Percentiles rank a stretch among this genome's conserved stretches.
Evolutionary conservation across 64 coral and sea anemone genomes (phyloP).

Genomic region (Dendronephthya gigantea): DNA sequence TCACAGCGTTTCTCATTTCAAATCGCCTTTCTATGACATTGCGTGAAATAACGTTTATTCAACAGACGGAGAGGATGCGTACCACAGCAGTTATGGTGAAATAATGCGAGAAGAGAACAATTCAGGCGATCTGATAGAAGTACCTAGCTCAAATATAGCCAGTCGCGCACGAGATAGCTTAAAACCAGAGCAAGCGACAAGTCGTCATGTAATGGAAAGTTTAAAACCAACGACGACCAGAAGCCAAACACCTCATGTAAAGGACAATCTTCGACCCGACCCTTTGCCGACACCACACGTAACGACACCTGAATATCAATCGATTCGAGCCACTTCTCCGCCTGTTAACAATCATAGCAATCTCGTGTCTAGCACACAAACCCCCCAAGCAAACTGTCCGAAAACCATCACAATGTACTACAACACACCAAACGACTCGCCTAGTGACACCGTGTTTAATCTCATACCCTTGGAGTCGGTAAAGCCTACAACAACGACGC

Average conservation of each 20-base stretch:
- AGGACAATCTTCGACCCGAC: neutral
- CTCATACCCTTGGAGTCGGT: neutral
- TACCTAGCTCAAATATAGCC: neutral
- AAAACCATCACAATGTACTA: conserved; percentile 3
- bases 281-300: neutral
- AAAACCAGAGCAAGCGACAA: too few species aligned
- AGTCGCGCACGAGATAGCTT: neutral
- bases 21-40: too few species aligned
- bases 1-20: too few species aligned
- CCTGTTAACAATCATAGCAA: neutral
- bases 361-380: neutral
- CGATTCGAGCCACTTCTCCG: neutral
- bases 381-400: neutral
- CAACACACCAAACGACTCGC: neutral
- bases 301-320: neutral
- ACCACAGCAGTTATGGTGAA: neutral
- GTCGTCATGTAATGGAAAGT: too few species aligned
- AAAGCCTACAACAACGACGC: neutral
- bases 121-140: neutral
- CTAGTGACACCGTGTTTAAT: neutral
- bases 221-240: neutral
- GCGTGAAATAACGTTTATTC: neutral
- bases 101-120: neutral
- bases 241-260: neutral
- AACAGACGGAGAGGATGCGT: neutral